A percentile compares a stretch with the other conserved stretches of the same genome.
Conservation (phyloP, 2,888 invertebrate genomes). For the Antheraea assamensis region DNA sequence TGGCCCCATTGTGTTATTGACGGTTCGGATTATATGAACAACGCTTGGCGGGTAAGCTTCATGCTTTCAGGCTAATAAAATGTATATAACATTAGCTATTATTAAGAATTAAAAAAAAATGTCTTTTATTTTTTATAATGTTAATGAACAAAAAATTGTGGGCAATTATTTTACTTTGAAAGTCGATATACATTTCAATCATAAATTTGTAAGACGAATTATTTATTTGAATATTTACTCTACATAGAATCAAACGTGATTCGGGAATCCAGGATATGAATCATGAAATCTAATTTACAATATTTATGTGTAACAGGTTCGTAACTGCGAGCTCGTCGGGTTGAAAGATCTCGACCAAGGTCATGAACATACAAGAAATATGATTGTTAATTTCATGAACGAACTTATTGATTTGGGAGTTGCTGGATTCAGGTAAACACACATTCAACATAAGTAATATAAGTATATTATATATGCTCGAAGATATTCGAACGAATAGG, state of each 20-base stretch:
- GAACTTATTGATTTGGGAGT: conserved; percentile 86
- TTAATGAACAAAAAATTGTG: too few relatives aligned
- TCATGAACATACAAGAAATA: conserved; percentile 84
- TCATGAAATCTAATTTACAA: neutral
- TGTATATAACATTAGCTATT: neutral
- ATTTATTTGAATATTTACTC: neutral
- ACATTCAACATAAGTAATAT: neutral
- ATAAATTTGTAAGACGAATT: neutral
- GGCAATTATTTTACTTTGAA: neutral
- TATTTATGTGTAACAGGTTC: conserved; percentile 66
- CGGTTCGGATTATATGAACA: conserved; percentile 84
- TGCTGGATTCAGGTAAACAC: conserved; percentile 86
- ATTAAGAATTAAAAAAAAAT: too few relatives aligned
- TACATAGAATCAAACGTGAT: neutral
- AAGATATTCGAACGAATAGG: neutral
- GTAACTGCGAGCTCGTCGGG: conserved; percentile 89
- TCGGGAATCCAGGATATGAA: neutral
- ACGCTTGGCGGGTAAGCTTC: conserved; percentile 81
- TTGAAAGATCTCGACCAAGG: conserved; percentile 90
- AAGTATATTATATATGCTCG: too few relatives aligned
- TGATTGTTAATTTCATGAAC: conserved; percentile 86
- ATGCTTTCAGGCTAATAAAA: neutral
- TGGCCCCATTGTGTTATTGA: conserved; percentile 82
- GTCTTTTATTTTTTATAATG: too few relatives aligned
- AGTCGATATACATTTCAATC: neutral